These are phyloP conservation scores for Plestiodon gilberti DNA, from an alignment of 2,113 vertebrate genomes.

Conservation along the genomic window DNA sequence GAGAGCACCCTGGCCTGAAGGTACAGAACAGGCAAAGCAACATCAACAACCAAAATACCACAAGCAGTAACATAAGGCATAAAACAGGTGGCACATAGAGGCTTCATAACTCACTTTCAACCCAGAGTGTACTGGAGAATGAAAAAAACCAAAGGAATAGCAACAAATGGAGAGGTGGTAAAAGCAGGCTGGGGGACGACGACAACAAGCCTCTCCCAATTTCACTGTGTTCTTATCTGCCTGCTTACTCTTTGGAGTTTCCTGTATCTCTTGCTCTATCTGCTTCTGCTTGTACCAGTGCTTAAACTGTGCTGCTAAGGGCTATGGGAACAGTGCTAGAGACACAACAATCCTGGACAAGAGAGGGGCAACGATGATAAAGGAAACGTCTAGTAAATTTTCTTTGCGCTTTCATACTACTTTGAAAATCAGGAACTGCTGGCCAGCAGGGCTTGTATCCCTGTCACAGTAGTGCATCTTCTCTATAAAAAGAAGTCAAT, in stretches of 20 bases:
- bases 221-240: background rate
- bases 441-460: background rate
- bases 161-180: background rate
- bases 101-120: background rate
- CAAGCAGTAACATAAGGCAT: background rate
- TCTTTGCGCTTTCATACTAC: background rate
- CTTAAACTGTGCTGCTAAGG: background rate
- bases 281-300: background rate
- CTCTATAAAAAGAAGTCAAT: background rate
- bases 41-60: background rate
- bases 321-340: background rate
- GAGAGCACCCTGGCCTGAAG: background rate
- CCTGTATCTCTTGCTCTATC: background rate
- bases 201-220: background rate
- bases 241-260: background rate
- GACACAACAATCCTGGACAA: background rate
- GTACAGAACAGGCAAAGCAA: background rate
- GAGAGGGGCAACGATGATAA: too few relatives aligned
- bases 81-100: background rate
- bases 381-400: background rate
- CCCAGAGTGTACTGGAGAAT: background rate
- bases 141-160: background rate
- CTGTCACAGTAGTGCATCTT: background rate
- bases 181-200: background rate
- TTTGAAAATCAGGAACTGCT: background rate